Conservation (phyloP, 2,888 invertebrate species). For the Hydropsyche betteni region DNA sequence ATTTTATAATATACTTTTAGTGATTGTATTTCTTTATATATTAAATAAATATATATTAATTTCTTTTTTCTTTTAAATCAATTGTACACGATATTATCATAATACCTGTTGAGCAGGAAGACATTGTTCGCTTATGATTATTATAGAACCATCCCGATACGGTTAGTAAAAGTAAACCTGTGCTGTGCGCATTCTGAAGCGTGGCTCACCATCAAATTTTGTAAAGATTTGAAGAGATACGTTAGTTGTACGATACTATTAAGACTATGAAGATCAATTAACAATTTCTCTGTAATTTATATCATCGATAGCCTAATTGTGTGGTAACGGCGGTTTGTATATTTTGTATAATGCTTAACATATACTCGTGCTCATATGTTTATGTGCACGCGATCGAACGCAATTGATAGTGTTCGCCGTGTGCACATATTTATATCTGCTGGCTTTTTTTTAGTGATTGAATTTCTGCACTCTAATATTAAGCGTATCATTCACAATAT, state of each 20-base stretch:
- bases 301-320: neutral
- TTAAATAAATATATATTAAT: too few species aligned
- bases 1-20: too few species aligned
- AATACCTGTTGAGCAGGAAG: slow-evolving; percentile 1
- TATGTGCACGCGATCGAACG: neutral
- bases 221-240: too few species aligned
- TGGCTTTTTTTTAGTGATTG: neutral
- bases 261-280: slow-evolving; percentile 8
- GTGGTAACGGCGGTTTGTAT: slow-evolving; percentile 12
- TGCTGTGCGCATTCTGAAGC: too few species aligned
- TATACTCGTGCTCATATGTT: neutral
- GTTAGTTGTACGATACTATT: too few species aligned
- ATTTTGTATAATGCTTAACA: slow-evolving; percentile 26
- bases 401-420: neutral
- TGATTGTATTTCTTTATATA: too few species aligned
- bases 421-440: neutral
- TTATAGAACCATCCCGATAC: too few species aligned
- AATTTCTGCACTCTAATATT: neutral
- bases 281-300: slow-evolving; percentile 9
- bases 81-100: slow-evolving; percentile 10
- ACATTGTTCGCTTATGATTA: too few species aligned
- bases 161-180: too few species aligned
- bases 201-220: too few species aligned
- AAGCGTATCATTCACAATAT: neutral
- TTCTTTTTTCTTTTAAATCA: neutral